Base-by-base conservation (phyloP, 2,113 vertebrate genomes). In the Takifugu flavidus region DNA sequence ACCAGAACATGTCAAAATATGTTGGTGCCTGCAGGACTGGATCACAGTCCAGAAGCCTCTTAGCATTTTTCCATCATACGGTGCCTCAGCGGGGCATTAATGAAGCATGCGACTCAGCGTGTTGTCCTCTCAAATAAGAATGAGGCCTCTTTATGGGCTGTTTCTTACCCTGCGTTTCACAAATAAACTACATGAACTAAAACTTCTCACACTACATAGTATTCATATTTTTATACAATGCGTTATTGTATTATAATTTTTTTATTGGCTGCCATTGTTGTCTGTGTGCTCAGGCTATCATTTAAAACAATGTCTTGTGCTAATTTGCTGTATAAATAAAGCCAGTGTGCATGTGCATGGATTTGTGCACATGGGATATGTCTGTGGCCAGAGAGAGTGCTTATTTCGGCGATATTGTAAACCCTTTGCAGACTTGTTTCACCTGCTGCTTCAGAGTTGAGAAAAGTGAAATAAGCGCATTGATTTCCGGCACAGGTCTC, bases 11-110 rank as follows among this genome's bases (percentile, higher is more conserved):
- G 67, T 75, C 57, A 62, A 55, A 75, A 63, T 67, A 62, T 69
- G 65, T 66, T 43, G 56, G 50, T 64, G 71, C 79, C 69, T 66
- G 75, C 62, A 71, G 66, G 52, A 56, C 59, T 68, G 49, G 54
- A 47, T 72, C 67, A 60, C 60, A 59, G 56, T 59, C 74, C 54
- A 79, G 56, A 77, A 68, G 64, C 69, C 82, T 82, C 49, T 68
- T 13, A 81, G 82, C 65, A 44, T 79, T 78, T 82, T 85, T 74
- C 78, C 76, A 80, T 85, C 87, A 85, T 84, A 87, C 82, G 84
- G 75, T 25, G 53, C 61, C 64, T 69, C 53, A 72, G 60, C 77
- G 52, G 59, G 34, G 34, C 8, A 39, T 39, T 39, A 39, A 39
- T 39, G 34, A 39, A 39, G 8, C 34, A 10, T 39, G 34, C 34